Evolutionary conservation across 2,797 vertebrate species (phyloP).

Genomic region (Aphelocoma californica): DNA sequence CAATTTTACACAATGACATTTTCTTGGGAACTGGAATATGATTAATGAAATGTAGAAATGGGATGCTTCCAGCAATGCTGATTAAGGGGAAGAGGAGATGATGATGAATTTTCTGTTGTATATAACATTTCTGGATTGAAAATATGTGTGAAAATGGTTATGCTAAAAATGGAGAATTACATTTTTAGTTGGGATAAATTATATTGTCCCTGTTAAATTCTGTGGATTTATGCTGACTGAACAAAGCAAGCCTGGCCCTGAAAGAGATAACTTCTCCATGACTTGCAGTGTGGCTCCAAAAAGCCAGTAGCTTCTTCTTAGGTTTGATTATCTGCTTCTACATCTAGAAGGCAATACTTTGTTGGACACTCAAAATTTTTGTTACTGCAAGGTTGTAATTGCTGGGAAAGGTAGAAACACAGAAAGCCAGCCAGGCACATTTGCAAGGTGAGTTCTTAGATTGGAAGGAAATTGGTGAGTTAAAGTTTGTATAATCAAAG

Average conservation of each 20-base stretch:
- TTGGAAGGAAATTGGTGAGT: background rate
- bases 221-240: background rate
- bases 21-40: background rate
- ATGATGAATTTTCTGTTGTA: background rate
- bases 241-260: background rate
- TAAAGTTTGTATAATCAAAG: background rate
- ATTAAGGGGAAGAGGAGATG: background rate
- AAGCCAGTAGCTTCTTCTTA: background rate
- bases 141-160: background rate
- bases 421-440: background rate
- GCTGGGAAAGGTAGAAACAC: background rate
- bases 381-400: background rate
- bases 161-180: background rate
- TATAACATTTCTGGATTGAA: background rate
- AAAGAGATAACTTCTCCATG: background rate
- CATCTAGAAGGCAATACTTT: background rate
- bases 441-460: background rate
- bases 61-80: background rate
- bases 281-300: background rate
- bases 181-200: background rate
- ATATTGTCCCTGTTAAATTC: background rate
- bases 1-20: background rate
- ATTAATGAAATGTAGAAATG: background rate
- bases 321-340: background rate
- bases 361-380: background rate